Evolutionary conservation across 2,888 invertebrate genomes (phyloP).

Genomic region (Melanargia galathea): DNA sequence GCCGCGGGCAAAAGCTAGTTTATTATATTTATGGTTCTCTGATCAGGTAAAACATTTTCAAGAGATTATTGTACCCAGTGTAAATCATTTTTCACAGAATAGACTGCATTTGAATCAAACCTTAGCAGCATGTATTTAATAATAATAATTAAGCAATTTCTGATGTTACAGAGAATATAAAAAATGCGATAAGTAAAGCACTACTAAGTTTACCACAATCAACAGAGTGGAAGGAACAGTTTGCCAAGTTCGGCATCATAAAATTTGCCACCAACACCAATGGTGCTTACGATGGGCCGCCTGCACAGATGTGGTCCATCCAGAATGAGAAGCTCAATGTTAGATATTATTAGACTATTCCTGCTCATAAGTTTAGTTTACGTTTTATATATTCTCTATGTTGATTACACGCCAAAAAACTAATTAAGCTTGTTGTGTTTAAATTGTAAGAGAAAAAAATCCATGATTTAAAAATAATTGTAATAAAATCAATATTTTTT

Average conservation of each 20-base stretch:
- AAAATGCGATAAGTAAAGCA: constrained; percentile 64
- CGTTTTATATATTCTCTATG: constrained; percentile 73
- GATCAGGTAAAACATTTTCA: no score
- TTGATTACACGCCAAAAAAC: constrained; percentile 67
- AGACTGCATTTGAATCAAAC: no score
- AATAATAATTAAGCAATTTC: not conserved
- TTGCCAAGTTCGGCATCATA: constrained; percentile 76
- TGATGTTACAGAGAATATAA: constrained; percentile 59
- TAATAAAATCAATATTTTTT: constrained; percentile 25
- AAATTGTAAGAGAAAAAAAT: constrained; percentile 29
- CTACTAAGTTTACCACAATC: constrained; percentile 66
- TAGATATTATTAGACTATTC: constrained; percentile 78
- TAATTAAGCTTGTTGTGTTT: constrained; percentile 34
- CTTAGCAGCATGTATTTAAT: no score
- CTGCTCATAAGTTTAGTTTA: constrained; percentile 66
- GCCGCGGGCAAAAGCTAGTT: no score
- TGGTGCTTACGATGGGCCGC: constrained; percentile 74
- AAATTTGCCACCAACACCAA: constrained; percentile 71
- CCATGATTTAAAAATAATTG: constrained; percentile 23
- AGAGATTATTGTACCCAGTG: no score
- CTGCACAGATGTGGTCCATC: constrained; percentile 78
- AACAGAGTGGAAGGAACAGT: constrained; percentile 64
- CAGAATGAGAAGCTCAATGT: constrained; percentile 76
- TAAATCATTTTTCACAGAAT: no score
- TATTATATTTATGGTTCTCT: no score